phyloP scores from a whole-genome alignment of 1,140 invertebrate genomes.

The Apis mellifera region Amel_HAv3.1 CM009931.2:22315001-22315500 shows the following conservation, averaged over 20 bases:
- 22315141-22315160: constrained; percentile 2
- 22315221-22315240: not conserved
- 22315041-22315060: constrained; percentile 53
- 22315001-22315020: constrained; percentile 22
- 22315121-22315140: constrained; percentile 36
- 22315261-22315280: not conserved
- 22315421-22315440: constrained; percentile 39
- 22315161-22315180: constrained; percentile 8
- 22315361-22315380: not conserved
- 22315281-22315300: not conserved
- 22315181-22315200: not conserved
- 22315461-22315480: constrained; percentile 19
- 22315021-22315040: constrained; percentile 25
- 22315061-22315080: constrained; percentile 51
- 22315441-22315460: constrained; percentile 41
- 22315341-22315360: constrained; percentile 35
- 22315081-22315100: constrained; percentile 42
- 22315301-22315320: too few species aligned
- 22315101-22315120: constrained; percentile 40
- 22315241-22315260: not conserved
- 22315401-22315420: not conserved
- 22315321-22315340: not conserved
- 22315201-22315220: too few species aligned
- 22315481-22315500: constrained; percentile 33
- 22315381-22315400: too few species aligned